Conservation (phyloP, 2,888 invertebrate species). For the Mesorhabditis spiculigera region DNA sequence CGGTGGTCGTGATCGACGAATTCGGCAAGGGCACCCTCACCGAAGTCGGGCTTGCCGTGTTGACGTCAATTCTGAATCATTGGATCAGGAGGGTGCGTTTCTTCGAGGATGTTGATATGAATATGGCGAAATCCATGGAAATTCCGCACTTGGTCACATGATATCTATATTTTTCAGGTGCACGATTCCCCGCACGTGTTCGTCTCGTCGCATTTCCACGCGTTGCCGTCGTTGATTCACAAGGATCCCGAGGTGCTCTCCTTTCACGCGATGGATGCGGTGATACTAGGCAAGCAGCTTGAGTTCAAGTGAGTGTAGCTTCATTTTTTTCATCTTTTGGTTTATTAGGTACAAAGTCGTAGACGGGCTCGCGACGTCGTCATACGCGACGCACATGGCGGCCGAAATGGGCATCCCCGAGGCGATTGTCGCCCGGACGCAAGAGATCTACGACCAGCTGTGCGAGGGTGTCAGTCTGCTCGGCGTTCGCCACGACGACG, state of each 20-base stretch:
- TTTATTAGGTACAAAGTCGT: conserved; percentile 58
- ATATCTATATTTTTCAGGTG: too few species aligned
- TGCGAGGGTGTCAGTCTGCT: neutral
- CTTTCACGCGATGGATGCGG: conserved; percentile 27
- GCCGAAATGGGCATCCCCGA: conserved; percentile 66
- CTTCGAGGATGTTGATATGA: too few species aligned
- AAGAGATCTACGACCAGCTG: conserved; percentile 23
- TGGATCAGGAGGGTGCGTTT: conserved; percentile 65
- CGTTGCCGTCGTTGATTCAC: conserved; percentile 60
- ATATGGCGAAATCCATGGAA: too few species aligned
- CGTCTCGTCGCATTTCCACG: conserved; percentile 76
- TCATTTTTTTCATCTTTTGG: conserved; percentile 7
- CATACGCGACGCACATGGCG: conserved; percentile 72
- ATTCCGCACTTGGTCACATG: too few species aligned
- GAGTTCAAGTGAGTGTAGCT: conserved; percentile 8
- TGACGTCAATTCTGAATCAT: conserved; percentile 71
- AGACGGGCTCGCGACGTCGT: conserved; percentile 67
- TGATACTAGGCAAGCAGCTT: conserved; percentile 16
- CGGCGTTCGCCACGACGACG: neutral
- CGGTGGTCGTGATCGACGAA: conserved; percentile 80
- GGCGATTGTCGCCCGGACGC: conserved; percentile 65
- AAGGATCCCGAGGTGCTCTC: conserved; percentile 7
- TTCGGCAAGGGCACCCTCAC: conserved; percentile 78
- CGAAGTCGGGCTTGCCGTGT: conserved; percentile 73
- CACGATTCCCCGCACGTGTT: conserved; percentile 72